phyloP scores from a whole-genome alignment of 2,113 vertebrate genomes.

The Thalassoma bifasciatum region DNA sequence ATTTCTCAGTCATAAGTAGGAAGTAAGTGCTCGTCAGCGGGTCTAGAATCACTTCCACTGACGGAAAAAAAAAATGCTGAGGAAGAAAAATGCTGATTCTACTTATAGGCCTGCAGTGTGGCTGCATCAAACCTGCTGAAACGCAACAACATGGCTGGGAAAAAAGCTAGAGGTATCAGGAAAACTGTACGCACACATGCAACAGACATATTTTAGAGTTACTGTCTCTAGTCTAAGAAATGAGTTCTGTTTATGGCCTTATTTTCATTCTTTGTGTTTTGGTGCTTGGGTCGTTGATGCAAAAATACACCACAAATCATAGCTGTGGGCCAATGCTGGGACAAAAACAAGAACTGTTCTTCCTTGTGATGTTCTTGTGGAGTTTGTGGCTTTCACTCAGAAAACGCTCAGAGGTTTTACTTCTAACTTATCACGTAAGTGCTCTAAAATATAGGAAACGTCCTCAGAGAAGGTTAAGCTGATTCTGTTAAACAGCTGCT shows the following conservation, averaged over 20 bases:
- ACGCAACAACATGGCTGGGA: conserved; percentile 64
- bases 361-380: conserved; percentile 7
- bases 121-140: conserved; percentile 64
- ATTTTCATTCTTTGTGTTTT: conserved; percentile 12
- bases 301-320: conserved; percentile 41
- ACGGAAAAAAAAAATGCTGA: conserved; percentile 53
- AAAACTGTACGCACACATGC: conserved; percentile 59
- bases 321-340: background rate
- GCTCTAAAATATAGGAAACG: background rate
- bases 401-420: conserved; percentile 11
- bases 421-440: background rate
- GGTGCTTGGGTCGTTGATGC: conserved; percentile 14
- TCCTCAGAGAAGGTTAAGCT: conserved; percentile 2
- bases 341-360: conserved; percentile 20
- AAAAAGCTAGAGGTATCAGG: conserved; percentile 50
- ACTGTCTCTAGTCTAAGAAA: conserved; percentile 27
- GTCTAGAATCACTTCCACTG: conserved; percentile 71
- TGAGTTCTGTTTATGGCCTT: conserved; percentile 6
- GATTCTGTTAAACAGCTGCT: background rate
- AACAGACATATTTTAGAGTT: conserved; percentile 34
- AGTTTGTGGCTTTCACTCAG: conserved; percentile 20
- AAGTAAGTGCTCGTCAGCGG: conserved; percentile 14
- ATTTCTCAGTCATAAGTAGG: conserved; percentile 44
- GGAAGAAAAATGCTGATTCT: conserved; percentile 61
- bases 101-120: conserved; percentile 29